phyloP scores from a whole-genome alignment of 2,113 vertebrate genomes.

The Stegostoma tigrinum region DNA sequence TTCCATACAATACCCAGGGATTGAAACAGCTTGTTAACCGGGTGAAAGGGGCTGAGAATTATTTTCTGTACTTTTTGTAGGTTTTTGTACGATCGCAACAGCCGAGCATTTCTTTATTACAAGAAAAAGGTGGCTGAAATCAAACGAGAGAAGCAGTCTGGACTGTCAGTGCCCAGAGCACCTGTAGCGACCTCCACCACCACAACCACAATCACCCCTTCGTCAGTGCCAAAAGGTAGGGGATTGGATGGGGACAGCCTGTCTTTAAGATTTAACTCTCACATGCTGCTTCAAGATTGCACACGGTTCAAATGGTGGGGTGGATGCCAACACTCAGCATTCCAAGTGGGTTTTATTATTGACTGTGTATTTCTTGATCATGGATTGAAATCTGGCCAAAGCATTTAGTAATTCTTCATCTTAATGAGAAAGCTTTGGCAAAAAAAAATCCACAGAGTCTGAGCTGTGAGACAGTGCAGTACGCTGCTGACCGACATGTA shows the following conservation, averaged over 20 bases:
- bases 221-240: constrained; percentile 28
- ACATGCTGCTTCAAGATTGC: neutral
- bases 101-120: constrained; percentile 89
- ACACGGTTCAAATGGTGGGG: neutral
- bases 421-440: neutral
- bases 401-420: neutral
- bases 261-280: neutral
- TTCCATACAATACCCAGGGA: neutral
- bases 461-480: neutral
- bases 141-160: constrained; percentile 59
- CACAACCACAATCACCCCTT: neutral
- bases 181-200: neutral
- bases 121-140: constrained; percentile 82
- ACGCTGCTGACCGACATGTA: neutral
- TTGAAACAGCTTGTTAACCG: neutral
- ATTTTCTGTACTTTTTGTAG: constrained; percentile 48
- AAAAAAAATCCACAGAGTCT: neutral
- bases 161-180: neutral
- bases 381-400: neutral
- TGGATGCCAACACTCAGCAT: neutral
- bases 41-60: neutral
- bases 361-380: no score
- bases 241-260: neutral
- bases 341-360: neutral
- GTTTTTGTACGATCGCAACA: constrained; percentile 88